Base-by-base conservation (phyloP, 35 echinoderm and acorn worm genomes). In the Lytechinus pictus region DNA sequence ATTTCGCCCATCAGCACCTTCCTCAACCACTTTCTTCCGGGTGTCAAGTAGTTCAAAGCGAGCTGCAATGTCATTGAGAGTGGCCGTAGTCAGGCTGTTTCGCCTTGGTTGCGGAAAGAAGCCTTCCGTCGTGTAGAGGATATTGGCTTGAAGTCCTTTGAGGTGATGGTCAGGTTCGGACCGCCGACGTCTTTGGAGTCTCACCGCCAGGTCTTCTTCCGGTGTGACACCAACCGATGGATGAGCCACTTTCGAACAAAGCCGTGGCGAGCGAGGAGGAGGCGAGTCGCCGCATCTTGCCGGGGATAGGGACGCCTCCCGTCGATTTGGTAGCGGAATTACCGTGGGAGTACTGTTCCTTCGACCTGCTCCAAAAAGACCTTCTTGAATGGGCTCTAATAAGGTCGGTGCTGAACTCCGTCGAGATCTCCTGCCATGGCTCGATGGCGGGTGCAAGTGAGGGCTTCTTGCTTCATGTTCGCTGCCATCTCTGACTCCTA, bases 41-140 rank as follows among this genome's bases (percentile, higher is more conserved):
- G 95, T 96, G 54, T 92, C 57, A 5, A 96, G 95, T 27, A 96
- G 89, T 91, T 96, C 95, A 56, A 96, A 96, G 51, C 95, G 95
- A 44, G 95, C 28, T 24, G 95, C 95, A 13, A 96, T 91, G 54
- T 96, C 95, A 28, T 57, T 86, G 19, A 96, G 33, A 8, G 95
- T 92, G 28, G 87, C 92, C 28, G 95, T 92, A 89, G 91, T 55
- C 52, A 96, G 89, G 53, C 95, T 96, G 57, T 96, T 96, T n/a
- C 95, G 89, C 27, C 95, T 52, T 55, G 95, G 95, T 61, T 89
- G 95, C 24, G 95, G 95, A 55, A 92, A 96, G 87, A 96, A 92
- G 8, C 60, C 91, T 71, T 96, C 95, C 27, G 60, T 55, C 3
- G 89, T 96, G 28, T 93, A 93, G 53, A 93, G 92, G n/a, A 57